A percentile compares a stretch with the other conserved stretches of the same genome.
These are phyloP conservation scores for Egretta garzetta DNA, from an alignment of 2,113 vertebrate genomes.

Conservation along the genomic window DNA sequence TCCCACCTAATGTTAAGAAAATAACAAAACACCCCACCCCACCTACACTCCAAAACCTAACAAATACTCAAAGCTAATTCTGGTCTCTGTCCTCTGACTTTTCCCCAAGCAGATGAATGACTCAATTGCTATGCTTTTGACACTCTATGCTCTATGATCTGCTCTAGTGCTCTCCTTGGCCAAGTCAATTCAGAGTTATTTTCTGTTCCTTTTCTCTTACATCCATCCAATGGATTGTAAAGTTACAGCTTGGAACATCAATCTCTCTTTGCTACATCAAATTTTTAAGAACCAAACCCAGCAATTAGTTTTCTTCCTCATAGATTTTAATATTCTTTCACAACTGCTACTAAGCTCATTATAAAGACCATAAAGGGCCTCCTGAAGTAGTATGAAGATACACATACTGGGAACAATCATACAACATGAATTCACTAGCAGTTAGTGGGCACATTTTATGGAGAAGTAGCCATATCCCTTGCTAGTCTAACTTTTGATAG, in stretches of 20 bases:
- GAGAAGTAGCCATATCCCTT: background rate
- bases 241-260: background rate
- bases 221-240: background rate
- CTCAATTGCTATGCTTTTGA: background rate
- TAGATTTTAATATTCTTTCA: background rate
- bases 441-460: background rate
- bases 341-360: background rate
- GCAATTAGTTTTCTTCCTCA: background rate
- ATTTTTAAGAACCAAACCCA: background rate
- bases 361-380: background rate
- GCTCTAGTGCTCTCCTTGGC: rapidly evolving
- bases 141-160: background rate
- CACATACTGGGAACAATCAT: background rate
- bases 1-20: background rate
- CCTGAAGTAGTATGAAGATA: background rate
- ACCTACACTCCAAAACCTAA: background rate
- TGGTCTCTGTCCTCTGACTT: background rate
- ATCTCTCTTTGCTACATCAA: background rate
- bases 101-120: background rate
- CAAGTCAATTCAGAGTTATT: background rate
- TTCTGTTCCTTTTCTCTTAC: background rate
- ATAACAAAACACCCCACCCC: background rate
- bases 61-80: background rate
- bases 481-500: background rate
- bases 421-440: background rate